Evolutionary conservation across 2,113 vertebrate genomes (phyloP).

Genomic region (Erythrocebus patas): DNA sequence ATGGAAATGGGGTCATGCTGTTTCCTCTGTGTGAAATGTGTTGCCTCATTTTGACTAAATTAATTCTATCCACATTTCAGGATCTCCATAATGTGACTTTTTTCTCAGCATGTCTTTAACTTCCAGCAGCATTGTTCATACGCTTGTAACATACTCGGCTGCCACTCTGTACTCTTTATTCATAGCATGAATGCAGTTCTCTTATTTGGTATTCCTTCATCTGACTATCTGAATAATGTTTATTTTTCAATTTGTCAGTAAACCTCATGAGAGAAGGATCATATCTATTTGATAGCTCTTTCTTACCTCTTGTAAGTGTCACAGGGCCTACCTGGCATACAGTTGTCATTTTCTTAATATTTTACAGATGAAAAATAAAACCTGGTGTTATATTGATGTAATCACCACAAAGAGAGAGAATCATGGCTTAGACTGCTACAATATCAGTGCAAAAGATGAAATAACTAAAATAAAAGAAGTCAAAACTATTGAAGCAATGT

Average conservation of each 20-base stretch:
- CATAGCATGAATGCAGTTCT: not conserved
- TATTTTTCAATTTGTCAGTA: not conserved
- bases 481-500: not conserved
- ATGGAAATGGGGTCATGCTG: not conserved
- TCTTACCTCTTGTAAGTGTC: not conserved
- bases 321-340: not conserved
- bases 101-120: not conserved
- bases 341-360: not conserved
- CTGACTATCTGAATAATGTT: not conserved
- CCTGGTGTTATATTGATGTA: not conserved
- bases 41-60: not conserved
- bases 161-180: not conserved
- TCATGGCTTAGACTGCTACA: not conserved
- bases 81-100: not conserved
- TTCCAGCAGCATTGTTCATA: not conserved
- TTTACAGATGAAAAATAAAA: not conserved
- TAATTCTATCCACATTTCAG: not conserved
- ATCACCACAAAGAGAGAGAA: not conserved
- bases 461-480: not conserved
- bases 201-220: not conserved
- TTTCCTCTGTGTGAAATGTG: fast-evolving
- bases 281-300: not conserved
- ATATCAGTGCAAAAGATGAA: not conserved
- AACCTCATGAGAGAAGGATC: not conserved
- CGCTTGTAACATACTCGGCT: fast-evolving